Evolutionary conservation across 2,888 invertebrate genomes (phyloP), one percentile per base, ranked within the genome.

Genomic region (Eupsilia transversa): DNA sequence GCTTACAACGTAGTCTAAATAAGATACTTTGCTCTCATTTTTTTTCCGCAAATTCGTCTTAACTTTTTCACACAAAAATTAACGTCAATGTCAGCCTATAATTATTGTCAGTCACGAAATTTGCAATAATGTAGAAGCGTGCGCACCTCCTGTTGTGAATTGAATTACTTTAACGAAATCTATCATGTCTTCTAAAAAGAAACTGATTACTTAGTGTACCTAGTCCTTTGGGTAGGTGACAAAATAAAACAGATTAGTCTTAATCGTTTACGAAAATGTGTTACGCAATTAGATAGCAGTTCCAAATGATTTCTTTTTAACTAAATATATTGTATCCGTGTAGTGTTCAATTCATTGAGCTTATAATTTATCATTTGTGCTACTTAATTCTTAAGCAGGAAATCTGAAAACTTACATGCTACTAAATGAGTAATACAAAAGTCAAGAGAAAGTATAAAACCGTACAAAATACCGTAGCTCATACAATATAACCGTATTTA

Each of bases 71-170:
- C 41, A 14, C 41, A 12, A 41, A 41, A 41, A 14, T 68, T 14
- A 60, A 27, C 49, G n/a, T 41, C 49, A 73, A 59, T 64, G 57
- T 27, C 64, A 23, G 57, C 66, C 20, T 64, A 9, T 27, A 17
- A 49, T 41, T 43, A 60, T 41, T 30, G 46, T 10, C 35, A 52
- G 9, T 46, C n/a, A 20, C 43, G 27, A 41, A 46, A 23, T 76
- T n/a, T 46, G 52, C 27, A 59, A 79, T 43, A 43, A 20, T 23
- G 17, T 20, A 33, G 27, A 57, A 59, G 72, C 79, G 64, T 72
- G 64, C 72, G 30, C 46, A 79, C 79, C 79, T 64, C 77, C 72
- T 27, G 38, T 33, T 7, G 77, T 27, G 72, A 46, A 60, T 33
- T 43, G 23, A 64, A 77, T 77, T 59, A 41, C 43, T 43, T 17